phyloP scores from a whole-genome alignment of 2,888 invertebrate genomes.

The Choreutis nemorana region DNA sequence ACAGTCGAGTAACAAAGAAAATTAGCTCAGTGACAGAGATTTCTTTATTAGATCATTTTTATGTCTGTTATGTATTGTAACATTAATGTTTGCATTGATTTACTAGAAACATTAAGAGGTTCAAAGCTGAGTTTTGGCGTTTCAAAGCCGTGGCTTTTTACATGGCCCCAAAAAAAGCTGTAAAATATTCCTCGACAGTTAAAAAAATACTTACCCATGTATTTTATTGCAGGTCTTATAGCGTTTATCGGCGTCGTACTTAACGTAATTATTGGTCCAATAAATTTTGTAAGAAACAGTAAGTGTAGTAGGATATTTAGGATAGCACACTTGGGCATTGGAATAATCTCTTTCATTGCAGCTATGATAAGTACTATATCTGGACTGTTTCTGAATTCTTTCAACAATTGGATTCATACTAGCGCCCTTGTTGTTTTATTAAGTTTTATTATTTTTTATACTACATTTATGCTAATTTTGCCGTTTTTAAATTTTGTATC shows the following conservation, averaged over 20 bases:
- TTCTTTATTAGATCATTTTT: too few relatives aligned
- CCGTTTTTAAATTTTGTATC: conserved; percentile 26
- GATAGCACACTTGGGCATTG: conserved; percentile 21
- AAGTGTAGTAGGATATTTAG: conserved; percentile 11
- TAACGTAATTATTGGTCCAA: conserved; percentile 16
- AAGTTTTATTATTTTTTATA: conserved; percentile 22
- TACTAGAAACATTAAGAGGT: too few relatives aligned
- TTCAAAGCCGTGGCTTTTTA: too few relatives aligned
- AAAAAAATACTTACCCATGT: too few relatives aligned
- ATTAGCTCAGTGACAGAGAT: too few relatives aligned
- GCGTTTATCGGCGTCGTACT: conserved; percentile 15
- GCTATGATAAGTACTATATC: conserved; percentile 24
- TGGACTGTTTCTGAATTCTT: conserved; percentile 17
- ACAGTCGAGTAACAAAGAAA: too few relatives aligned
- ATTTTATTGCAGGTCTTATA: conserved; percentile 25
- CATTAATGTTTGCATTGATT: too few relatives aligned
- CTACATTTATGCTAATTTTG: conserved; percentile 19
- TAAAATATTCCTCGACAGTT: too few relatives aligned
- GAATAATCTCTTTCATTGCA: conserved; percentile 23
- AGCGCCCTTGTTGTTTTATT: conserved; percentile 16
- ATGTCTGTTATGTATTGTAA: too few relatives aligned
- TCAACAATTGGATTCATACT: conserved; percentile 18
- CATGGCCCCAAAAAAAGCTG: too few relatives aligned
- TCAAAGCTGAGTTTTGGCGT: too few relatives aligned
- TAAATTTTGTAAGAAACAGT: conserved; percentile 12